Conservation (phyloP, 2,888 invertebrate species). For the Gastracanthus pulcherrimus region DNA sequence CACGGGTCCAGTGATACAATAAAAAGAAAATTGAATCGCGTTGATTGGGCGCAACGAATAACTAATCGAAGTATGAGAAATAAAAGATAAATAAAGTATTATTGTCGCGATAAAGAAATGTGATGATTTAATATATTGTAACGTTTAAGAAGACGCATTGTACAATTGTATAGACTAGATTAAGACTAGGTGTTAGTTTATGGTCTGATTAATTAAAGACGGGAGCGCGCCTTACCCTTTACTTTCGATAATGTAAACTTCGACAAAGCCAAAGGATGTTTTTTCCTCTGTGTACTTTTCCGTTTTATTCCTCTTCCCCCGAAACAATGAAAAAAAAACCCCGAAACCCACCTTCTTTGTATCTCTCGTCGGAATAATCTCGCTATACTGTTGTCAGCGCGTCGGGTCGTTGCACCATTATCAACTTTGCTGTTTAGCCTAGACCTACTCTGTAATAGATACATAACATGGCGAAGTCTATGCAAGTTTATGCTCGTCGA, state of each 20-base stretch:
- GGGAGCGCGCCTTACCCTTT: conserved; percentile 52
- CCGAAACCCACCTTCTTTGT: conserved; percentile 10
- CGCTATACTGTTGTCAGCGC: conserved; percentile 52
- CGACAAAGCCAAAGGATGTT: conserved; percentile 55
- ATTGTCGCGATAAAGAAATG: conserved; percentile 63
- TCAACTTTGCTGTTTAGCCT: conserved; percentile 56
- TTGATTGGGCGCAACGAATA: conserved; percentile 58
- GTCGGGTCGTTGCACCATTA: conserved; percentile 49
- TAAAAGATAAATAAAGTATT: conserved; percentile 61
- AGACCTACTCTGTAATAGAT: conserved; percentile 54
- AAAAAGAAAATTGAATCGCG: conserved; percentile 58
- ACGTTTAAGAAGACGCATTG: conserved; percentile 67
- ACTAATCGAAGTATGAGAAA: conserved; percentile 36
- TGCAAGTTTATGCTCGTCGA: conserved; percentile 54
- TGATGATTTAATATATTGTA: conserved; percentile 67
- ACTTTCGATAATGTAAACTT: conserved; percentile 50
- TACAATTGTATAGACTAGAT: conserved; percentile 75
- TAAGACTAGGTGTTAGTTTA: conserved; percentile 75
- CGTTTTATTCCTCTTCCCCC: not conserved
- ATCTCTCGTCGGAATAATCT: conserved; percentile 47
- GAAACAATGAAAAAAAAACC: not conserved
- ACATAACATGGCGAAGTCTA: conserved; percentile 52
- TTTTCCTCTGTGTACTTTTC: conserved; percentile 42
- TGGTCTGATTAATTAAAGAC: conserved; percentile 69
- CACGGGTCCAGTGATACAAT: conserved; percentile 59